These are phyloP conservation scores for Nannobrachium achirus DNA, from an alignment of 2,113 vertebrate genomes.

Conservation along the genomic window DNA sequence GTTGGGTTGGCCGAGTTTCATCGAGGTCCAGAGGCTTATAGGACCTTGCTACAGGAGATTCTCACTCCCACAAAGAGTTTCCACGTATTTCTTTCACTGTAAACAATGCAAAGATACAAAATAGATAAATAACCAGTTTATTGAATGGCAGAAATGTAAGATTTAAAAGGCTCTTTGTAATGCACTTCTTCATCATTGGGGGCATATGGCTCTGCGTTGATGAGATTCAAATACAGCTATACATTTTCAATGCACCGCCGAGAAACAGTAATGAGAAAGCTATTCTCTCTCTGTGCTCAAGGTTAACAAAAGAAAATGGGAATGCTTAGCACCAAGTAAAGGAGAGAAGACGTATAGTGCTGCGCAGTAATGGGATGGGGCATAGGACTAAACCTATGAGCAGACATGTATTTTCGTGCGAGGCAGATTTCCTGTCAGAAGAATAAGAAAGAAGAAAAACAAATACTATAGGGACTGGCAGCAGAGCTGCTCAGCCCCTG, in stretches of 20 bases:
- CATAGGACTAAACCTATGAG: too few species aligned
- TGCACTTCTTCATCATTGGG: too few species aligned
- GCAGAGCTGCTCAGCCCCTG: too few species aligned
- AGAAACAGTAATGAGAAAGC: slow-evolving; percentile 2
- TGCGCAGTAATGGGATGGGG: too few species aligned
- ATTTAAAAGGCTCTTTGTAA: background rate
- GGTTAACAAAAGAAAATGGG: slow-evolving; percentile 1
- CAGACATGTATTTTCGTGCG: too few species aligned
- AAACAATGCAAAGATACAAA: slow-evolving; percentile 6
- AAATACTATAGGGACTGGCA: too few species aligned
- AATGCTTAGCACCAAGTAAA: background rate
- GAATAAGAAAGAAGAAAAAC: too few species aligned
- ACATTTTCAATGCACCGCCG: background rate
- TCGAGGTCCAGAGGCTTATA: slow-evolving; percentile 4
- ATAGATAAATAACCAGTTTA: slow-evolving; percentile 18
- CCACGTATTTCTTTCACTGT: background rate
- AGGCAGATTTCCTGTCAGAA: too few species aligned
- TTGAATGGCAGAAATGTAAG: background rate
- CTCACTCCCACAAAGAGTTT: too few species aligned
- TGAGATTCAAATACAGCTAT: background rate
- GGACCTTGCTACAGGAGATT: background rate
- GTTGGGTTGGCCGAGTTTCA: slow-evolving; percentile 11
- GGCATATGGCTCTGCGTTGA: background rate
- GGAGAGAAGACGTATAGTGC: background rate
- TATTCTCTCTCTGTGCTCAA: slow-evolving; percentile 8